phyloP scores from a whole-genome alignment of 2,113 vertebrate species.

The Siphamia tubifer region DNA sequence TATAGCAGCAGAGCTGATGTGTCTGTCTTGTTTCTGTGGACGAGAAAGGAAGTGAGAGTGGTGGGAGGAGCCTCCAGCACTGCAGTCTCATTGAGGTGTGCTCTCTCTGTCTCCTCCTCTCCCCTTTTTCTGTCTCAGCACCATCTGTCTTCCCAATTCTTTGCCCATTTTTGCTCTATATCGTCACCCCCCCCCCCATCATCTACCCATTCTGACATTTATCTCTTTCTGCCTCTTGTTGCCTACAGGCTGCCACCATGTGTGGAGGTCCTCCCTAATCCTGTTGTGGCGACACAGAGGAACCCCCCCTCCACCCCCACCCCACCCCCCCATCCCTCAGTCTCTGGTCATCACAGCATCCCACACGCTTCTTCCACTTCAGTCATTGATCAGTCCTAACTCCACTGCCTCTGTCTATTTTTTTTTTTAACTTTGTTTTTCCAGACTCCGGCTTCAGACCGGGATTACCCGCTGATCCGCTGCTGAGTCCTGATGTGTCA shows the following conservation, averaged over 20 bases:
- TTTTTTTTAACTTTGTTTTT: slow-evolving; percentile 14
- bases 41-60: slow-evolving; percentile 5
- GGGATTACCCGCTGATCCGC: slow-evolving; percentile 41
- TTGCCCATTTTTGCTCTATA: not conserved
- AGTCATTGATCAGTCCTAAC: slow-evolving; percentile 37
- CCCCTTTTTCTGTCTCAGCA: not conserved
- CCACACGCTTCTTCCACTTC: slow-evolving; percentile 40
- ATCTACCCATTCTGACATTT: slow-evolving; percentile 6
- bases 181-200: not conserved
- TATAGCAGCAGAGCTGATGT: slow-evolving; percentile 9
- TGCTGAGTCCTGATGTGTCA: slow-evolving; percentile 18
- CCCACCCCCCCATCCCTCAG: too few relatives aligned
- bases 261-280: slow-evolving; percentile 47
- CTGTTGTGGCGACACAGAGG: slow-evolving; percentile 33
- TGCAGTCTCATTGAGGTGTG: slow-evolving; percentile 34
- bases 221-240: slow-evolving; percentile 21
- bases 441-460: slow-evolving; percentile 4
- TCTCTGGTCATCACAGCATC: slow-evolving; percentile 30
- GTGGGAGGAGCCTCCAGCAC: slow-evolving; percentile 17
- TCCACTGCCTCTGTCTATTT: not conserved
- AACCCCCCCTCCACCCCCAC: too few relatives aligned
- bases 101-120: slow-evolving; percentile 1
- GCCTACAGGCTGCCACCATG: slow-evolving; percentile 41
- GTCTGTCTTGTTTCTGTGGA: slow-evolving; percentile 15
- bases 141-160: slow-evolving; percentile 14